Conservation (phyloP, 2,797 vertebrate genomes). For the Echiichthys vipera region DNA sequence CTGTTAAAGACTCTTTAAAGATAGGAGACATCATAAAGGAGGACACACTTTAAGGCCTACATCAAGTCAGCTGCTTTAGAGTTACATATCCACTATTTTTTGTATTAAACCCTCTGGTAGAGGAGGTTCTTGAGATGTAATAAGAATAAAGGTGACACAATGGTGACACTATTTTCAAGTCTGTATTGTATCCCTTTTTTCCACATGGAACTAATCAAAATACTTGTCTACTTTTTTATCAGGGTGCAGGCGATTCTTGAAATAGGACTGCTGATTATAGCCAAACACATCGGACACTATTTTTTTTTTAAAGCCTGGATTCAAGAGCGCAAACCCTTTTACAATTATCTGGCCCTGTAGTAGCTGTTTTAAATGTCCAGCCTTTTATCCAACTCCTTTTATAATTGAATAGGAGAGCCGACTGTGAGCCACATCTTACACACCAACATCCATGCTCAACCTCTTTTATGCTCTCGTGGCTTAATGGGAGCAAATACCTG, state of each 20-base stretch:
- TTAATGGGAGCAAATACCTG: constrained; percentile 13
- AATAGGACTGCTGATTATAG: background rate
- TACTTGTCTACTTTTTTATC: background rate
- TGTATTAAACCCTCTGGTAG: background rate
- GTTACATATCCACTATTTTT: background rate
- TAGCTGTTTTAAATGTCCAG: background rate
- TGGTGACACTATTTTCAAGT: background rate
- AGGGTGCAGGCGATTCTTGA: background rate
- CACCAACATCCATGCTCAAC: background rate
- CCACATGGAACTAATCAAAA: background rate
- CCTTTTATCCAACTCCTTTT: background rate
- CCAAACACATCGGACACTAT: background rate
- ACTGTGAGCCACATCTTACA: background rate
- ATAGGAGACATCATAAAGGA: background rate
- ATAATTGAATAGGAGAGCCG: background rate
- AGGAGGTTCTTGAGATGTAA: background rate
- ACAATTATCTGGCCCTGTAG: background rate
- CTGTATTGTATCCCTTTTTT: background rate
- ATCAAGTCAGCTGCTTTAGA: background rate
- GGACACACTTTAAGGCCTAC: background rate
- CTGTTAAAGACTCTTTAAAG: no score
- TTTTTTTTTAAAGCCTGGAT: constrained; percentile 4
- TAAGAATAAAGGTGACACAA: background rate
- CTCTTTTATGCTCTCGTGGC: background rate
- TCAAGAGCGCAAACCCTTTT: background rate